Evolutionary conservation across 2,113 vertebrate genomes (phyloP).

Genomic region (Euleptes europaea): DNA sequence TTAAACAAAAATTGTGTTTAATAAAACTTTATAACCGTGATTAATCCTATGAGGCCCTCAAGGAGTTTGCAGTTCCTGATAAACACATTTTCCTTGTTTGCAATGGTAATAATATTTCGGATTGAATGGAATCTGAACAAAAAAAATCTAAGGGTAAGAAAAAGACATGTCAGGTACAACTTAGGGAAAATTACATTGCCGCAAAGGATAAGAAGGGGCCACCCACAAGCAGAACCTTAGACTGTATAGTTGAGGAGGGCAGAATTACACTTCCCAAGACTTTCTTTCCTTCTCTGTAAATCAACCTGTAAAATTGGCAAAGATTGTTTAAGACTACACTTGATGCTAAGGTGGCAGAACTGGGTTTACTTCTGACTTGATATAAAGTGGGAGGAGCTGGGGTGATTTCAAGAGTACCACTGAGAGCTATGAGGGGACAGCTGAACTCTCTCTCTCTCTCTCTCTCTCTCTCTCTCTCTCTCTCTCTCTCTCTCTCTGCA

Average conservation of each 20-base stretch:
- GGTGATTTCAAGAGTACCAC: too few relatives aligned
- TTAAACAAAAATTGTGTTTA: slow-evolving; percentile 93
- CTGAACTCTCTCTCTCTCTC: too few relatives aligned
- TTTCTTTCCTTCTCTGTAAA: too few relatives aligned
- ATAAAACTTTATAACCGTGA: slow-evolving; percentile 93
- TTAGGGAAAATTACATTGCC: slow-evolving; percentile 69
- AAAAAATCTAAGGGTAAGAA: slow-evolving; percentile 63
- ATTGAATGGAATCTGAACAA: slow-evolving; percentile 81
- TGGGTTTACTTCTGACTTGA: too few relatives aligned
- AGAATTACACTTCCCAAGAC: too few relatives aligned
- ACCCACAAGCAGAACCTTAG: slow-evolving; percentile 65
- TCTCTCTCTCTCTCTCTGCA: too few relatives aligned
- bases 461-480: too few relatives aligned
- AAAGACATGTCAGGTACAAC: slow-evolving; percentile 76
- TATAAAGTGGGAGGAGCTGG: too few relatives aligned
- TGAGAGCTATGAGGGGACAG: too few relatives aligned
- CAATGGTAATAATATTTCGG: slow-evolving; percentile 88
- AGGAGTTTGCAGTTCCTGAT: slow-evolving; percentile 88
- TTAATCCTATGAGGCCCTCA: slow-evolving; percentile 90
- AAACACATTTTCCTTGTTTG: slow-evolving; percentile 89
- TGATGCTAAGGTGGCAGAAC: too few relatives aligned
- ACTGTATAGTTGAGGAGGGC: slow-evolving; percentile 1
- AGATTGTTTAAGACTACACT: too few relatives aligned
- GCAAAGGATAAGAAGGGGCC: slow-evolving; percentile 57
- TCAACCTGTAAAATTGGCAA: too few relatives aligned